Evolutionary conservation across 1,140 invertebrate species (phyloP).

Genomic region (Akabosia matsudoensis): DNA sequence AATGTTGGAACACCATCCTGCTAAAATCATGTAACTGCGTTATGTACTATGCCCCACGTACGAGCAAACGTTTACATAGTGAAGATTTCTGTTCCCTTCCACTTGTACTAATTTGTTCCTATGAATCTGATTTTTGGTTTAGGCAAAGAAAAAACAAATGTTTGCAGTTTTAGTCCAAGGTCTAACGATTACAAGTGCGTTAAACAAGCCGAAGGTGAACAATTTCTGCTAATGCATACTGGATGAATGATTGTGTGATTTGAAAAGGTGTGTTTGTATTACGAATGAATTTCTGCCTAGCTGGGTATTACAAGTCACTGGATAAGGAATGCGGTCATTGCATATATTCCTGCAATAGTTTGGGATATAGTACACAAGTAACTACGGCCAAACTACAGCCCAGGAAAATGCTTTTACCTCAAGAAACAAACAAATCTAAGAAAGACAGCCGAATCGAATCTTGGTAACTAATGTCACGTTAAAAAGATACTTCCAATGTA

Average conservation of each 20-base stretch:
- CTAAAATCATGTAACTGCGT: conserved; percentile 10
- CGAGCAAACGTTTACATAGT: background rate
- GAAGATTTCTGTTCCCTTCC: no score
- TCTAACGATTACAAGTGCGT: background rate
- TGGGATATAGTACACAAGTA: background rate
- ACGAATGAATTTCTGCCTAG: no score
- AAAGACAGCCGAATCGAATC: no score
- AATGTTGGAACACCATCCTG: conserved; percentile 28
- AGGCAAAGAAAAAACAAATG: background rate
- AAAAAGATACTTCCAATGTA: no score
- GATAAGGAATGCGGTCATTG: background rate
- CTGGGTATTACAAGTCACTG: background rate
- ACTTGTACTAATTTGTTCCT: no score
- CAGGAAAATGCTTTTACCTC: background rate
- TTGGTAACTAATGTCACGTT: no score
- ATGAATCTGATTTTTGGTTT: no score
- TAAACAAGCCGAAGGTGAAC: background rate
- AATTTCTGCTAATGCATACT: no score
- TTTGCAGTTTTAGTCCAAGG: background rate
- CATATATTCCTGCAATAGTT: background rate
- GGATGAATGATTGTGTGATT: no score
- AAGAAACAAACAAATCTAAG: background rate
- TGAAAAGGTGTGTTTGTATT: no score
- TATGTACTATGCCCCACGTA: conserved; percentile 43
- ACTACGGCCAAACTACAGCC: background rate